Percentiles rank a stretch among this genome's conserved stretches.
Conservation (phyloP, 2,113 vertebrate genomes). For the Zootoca vivipara region DNA sequence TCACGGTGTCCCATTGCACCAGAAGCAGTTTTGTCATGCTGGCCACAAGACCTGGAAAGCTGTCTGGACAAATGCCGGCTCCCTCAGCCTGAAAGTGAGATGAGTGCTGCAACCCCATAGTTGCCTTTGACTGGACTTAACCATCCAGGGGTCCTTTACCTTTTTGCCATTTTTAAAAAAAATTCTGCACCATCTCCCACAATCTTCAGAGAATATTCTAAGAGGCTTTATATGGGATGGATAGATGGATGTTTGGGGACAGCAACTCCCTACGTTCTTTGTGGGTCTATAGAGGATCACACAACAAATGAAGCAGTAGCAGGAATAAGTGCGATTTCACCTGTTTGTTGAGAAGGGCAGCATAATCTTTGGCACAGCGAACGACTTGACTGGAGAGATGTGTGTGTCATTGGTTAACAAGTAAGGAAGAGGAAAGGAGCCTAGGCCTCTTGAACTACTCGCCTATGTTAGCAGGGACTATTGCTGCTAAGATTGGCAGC, state of each 20-base stretch:
- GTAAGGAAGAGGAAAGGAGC: not conserved
- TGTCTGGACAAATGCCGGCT: too few species aligned
- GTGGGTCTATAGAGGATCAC: not conserved
- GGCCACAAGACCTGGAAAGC: too few species aligned
- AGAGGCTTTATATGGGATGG: not conserved
- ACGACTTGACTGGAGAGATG: not conserved
- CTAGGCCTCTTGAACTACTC: not conserved
- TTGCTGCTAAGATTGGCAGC: not conserved
- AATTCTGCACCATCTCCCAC: not conserved
- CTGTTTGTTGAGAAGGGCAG: not conserved
- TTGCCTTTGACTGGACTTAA: too few species aligned
- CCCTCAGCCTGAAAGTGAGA: too few species aligned
- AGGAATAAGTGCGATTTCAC: not conserved
- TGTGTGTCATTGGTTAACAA: not conserved
- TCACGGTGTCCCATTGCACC: too few species aligned
- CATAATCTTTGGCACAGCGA: not conserved
- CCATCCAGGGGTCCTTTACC: too few species aligned
- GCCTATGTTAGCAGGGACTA: not conserved
- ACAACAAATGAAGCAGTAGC: not conserved
- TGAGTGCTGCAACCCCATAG: too few species aligned
- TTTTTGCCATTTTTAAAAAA: too few species aligned
- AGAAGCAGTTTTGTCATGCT: too few species aligned
- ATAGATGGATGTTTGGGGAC: not conserved
- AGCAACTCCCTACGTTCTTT: not conserved
- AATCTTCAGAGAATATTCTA: not conserved